Conservation (phyloP, 1,140 invertebrate genomes). For the Atopsyche davidsoni region DNA sequence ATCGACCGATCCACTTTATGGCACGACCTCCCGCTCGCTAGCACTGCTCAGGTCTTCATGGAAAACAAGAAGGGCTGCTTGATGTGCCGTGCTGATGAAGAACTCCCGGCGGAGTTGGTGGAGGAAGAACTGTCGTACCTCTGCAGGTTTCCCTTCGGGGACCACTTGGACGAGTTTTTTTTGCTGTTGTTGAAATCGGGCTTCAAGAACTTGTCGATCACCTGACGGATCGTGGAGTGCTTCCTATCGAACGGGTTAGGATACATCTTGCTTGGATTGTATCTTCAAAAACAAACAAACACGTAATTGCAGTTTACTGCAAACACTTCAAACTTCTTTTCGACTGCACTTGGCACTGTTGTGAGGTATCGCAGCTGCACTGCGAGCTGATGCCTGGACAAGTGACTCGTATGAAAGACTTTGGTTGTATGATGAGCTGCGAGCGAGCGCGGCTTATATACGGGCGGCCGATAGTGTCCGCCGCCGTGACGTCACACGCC, state of each 20-base stretch:
- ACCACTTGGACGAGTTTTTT: slow-evolving; percentile 10
- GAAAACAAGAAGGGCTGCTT: slow-evolving; percentile 15
- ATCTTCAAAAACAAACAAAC: no score
- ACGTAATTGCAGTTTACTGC: no score
- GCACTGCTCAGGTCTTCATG: slow-evolving; percentile 19
- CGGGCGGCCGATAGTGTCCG: no score
- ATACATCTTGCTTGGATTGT: slow-evolving; percentile 58
- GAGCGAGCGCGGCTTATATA: no score
- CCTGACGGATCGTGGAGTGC: slow-evolving; percentile 63
- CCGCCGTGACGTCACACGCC: no score
- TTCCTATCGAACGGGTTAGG: slow-evolving; percentile 68
- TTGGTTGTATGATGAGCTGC: no score
- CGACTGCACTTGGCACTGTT: no score
- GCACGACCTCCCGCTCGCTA: neutral
- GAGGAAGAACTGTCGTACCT: slow-evolving; percentile 28
- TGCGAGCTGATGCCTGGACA: no score
- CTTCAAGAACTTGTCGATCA: slow-evolving; percentile 56
- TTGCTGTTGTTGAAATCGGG: slow-evolving; percentile 36
- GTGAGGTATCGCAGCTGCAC: no score
- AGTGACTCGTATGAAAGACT: no score
- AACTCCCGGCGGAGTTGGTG: slow-evolving; percentile 12
- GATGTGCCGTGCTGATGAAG: slow-evolving; percentile 3
- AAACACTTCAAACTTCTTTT: no score
- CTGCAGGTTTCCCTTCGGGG: slow-evolving; percentile 21
- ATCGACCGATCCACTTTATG: no score